Evolutionary conservation across 2,888 invertebrate species (phyloP).

Genomic region (Monochamus alternatus): DNA sequence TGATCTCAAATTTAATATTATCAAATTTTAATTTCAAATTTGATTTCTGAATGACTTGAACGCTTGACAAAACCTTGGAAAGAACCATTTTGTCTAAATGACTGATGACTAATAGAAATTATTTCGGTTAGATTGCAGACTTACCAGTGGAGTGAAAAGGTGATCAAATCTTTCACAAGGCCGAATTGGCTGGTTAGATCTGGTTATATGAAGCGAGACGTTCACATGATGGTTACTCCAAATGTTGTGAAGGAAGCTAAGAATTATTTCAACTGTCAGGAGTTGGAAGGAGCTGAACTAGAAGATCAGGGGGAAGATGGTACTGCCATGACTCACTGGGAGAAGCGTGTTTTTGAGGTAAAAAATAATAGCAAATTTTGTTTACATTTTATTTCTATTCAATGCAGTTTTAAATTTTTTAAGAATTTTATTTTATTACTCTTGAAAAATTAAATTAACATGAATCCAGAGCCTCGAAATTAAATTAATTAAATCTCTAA

Average conservation of each 20-base stretch:
- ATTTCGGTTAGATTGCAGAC: slow-evolving; percentile 82
- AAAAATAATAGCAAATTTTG: slow-evolving; percentile 35
- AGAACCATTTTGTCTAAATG: too few relatives aligned
- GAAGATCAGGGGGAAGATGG: slow-evolving; percentile 99
- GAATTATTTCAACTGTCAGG: slow-evolving; percentile 88
- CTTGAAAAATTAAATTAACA: too few relatives aligned
- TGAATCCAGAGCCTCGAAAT: too few relatives aligned
- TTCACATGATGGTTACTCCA: slow-evolving; percentile 81
- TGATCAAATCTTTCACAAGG: slow-evolving; percentile 84
- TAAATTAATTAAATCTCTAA: too few relatives aligned
- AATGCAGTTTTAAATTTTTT: too few relatives aligned
- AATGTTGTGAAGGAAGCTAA: slow-evolving; percentile 90
- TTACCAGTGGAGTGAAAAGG: slow-evolving; percentile 94
- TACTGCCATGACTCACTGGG: slow-evolving; percentile 97
- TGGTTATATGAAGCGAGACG: slow-evolving; percentile 66
- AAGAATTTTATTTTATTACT: too few relatives aligned
- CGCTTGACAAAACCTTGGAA: too few relatives aligned
- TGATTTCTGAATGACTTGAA: too few relatives aligned
- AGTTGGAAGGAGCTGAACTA: slow-evolving; percentile 95
- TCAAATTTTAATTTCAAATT: too few relatives aligned
- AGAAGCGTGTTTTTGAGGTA: slow-evolving; percentile 98
- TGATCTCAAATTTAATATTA: too few relatives aligned
- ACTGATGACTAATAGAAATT: too few relatives aligned
- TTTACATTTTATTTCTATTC: too few relatives aligned
- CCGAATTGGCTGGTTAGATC: slow-evolving; percentile 66